Percentiles rank a stretch among this genome's conserved stretches.
These are phyloP conservation scores for Candidula unifasciata DNA, from an alignment of 2,888 invertebrate species.

Conservation along the genomic window DNA sequence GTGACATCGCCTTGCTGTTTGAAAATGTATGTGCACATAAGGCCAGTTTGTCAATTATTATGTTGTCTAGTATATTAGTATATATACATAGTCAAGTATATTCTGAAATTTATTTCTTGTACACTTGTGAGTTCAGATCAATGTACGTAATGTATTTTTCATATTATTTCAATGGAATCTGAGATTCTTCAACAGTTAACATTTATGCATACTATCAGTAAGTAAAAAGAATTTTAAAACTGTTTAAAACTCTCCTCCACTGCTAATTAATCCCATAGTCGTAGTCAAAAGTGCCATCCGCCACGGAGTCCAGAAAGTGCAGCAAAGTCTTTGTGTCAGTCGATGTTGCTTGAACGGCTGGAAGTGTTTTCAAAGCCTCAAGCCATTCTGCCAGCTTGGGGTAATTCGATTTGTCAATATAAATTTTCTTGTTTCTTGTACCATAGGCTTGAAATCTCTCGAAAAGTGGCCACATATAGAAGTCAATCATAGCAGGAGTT, in stretches of 20 bases:
- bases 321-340: conserved; percentile 51
- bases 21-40: too few relatives aligned
- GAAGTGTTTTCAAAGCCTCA: conserved; percentile 57
- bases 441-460: conserved; percentile 60
- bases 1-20: too few relatives aligned
- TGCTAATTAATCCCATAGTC: conserved; percentile 54
- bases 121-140: too few relatives aligned
- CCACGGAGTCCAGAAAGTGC: conserved; percentile 54
- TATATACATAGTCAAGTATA: too few relatives aligned
- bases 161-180: too few relatives aligned
- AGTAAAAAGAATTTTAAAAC: too few relatives aligned
- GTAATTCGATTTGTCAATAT: conserved; percentile 52
- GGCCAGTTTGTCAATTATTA: too few relatives aligned
- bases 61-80: too few relatives aligned
- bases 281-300: conserved; percentile 58
- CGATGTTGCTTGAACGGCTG: conserved; percentile 61
- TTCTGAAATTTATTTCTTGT: too few relatives aligned
- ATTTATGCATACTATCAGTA: too few relatives aligned
- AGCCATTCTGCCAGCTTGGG: conserved; percentile 60
- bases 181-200: too few relatives aligned
- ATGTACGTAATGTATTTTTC: too few relatives aligned
- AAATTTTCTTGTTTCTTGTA: conserved; percentile 37
- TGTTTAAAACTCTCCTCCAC: conserved; percentile 35
- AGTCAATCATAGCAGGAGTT: conserved; percentile 63
- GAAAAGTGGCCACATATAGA: conserved; percentile 70